Evolutionary conservation across 2,113 vertebrate species (phyloP).

Genomic region (Geococcyx californianus): DNA sequence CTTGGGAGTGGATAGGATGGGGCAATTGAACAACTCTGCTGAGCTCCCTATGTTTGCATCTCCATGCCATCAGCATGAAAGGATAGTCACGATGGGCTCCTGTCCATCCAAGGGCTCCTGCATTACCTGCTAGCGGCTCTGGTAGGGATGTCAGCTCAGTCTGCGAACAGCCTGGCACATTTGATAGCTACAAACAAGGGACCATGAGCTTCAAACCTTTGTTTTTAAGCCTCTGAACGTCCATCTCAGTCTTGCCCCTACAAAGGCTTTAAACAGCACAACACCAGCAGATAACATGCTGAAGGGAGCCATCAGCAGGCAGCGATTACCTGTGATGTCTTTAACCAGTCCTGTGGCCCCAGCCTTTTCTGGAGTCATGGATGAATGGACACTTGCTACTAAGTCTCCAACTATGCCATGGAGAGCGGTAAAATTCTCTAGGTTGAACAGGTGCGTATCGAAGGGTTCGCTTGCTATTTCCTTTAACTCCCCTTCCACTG

Average conservation of each 20-base stretch:
- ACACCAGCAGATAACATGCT: conserved; percentile 47
- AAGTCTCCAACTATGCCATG: conserved; percentile 83
- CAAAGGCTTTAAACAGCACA: not conserved
- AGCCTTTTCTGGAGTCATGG: conserved; percentile 74
- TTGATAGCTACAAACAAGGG: not conserved
- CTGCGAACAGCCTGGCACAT: accelerated
- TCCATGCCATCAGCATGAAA: not conserved
- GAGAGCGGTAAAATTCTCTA: conserved; percentile 85
- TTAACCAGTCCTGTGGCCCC: conserved; percentile 78
- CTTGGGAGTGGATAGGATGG: not conserved
- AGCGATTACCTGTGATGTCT: conserved; percentile 87
- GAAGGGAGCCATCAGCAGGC: not conserved
- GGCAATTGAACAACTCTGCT: not conserved
- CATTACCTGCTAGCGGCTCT: not conserved
- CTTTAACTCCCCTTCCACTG: conserved; percentile 80
- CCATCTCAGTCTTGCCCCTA: conserved; percentile 55
- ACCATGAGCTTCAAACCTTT: conserved; percentile 60
- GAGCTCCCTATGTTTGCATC: not conserved
- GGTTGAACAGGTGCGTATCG: conserved; percentile 80
- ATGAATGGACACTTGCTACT: conserved; percentile 79
- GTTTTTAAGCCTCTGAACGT: conserved; percentile 71
- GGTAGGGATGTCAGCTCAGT: not conserved
- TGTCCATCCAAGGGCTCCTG: not conserved
- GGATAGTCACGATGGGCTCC: not conserved
- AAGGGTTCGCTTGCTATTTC: conserved; percentile 83